Evolutionary conservation across 2,113 vertebrate species (phyloP).

Genomic region (Argyrosomus japonicus): DNA sequence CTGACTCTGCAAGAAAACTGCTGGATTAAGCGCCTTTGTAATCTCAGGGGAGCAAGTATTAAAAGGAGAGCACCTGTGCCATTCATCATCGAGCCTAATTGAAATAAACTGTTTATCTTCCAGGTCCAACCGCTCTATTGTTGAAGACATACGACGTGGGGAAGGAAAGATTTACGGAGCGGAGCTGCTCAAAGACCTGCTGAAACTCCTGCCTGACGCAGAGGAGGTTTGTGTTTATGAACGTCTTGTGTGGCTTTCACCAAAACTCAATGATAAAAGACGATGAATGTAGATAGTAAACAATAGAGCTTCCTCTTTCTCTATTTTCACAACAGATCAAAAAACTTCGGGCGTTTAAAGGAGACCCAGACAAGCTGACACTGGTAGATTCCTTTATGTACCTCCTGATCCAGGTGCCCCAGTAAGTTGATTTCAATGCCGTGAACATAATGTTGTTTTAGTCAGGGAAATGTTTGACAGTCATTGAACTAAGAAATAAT

Average conservation of each 20-base stretch:
- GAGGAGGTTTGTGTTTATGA: constrained; percentile 88
- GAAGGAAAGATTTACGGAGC: constrained; percentile 89
- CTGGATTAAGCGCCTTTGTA: constrained; percentile 16
- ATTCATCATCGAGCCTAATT: constrained; percentile 8
- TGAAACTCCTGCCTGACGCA: constrained; percentile 93
- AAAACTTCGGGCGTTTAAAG: constrained; percentile 91
- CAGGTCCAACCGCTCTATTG: constrained; percentile 92
- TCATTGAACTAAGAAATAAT: constrained; percentile 1
- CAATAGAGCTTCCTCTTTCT: constrained; percentile 40
- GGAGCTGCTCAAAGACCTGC: constrained; percentile 92
- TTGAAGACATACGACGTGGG: constrained; percentile 92
- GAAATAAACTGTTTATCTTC: constrained; percentile 66
- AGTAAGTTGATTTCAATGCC: constrained; percentile 83
- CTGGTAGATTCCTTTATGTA: constrained; percentile 96
- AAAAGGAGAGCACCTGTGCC: constrained; percentile 45
- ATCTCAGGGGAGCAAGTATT: neutral
- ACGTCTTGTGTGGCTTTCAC: constrained; percentile 10
- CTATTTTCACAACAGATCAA: constrained; percentile 85
- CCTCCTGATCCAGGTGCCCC: constrained; percentile 93
- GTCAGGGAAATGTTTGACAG: constrained; percentile 38
- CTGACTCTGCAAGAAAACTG: neutral
- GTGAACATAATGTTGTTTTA: neutral
- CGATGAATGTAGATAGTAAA: constrained; percentile 12
- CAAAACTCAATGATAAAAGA: constrained; percentile 20
- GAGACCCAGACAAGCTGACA: constrained; percentile 92